Conservation (phyloP, 2,797 vertebrate genomes). For the Onychomys leucogaster region DNA sequence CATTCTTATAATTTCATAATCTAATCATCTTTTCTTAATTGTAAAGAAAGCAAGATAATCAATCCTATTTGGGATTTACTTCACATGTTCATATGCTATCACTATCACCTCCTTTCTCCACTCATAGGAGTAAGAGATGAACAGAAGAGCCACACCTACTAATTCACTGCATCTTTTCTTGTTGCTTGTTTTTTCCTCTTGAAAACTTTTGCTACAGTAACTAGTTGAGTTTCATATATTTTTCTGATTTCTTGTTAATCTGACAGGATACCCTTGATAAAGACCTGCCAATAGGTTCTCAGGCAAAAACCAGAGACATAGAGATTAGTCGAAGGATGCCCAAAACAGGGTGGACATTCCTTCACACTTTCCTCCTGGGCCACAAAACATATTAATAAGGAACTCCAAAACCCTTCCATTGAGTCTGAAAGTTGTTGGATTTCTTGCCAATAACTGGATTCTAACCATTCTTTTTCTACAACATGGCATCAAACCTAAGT, state of each 20-base stretch:
- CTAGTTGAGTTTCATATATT: neutral
- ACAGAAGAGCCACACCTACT: neutral
- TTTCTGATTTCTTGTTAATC: conserved; percentile 43
- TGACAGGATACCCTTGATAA: neutral
- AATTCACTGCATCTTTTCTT: neutral
- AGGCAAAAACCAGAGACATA: neutral
- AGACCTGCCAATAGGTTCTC: neutral
- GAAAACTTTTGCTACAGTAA: neutral
- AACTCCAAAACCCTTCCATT: neutral
- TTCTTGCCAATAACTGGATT: conserved; percentile 16
- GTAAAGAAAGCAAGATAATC: conserved; percentile 33
- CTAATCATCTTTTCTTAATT: neutral
- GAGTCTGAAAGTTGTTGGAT: neutral
- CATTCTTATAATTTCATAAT: conserved; percentile 34
- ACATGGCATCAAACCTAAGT: neutral
- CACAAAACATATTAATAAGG: neutral
- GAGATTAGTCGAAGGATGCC: neutral
- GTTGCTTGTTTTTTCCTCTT: neutral
- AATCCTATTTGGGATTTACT: conserved; percentile 4
- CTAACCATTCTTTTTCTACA: neutral
- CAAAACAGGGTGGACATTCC: neutral
- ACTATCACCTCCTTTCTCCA: conserved; percentile 15
- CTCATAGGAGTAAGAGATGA: neutral
- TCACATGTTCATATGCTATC: neutral
- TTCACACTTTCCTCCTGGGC: neutral